phyloP scores from a whole-genome alignment of 1,140 invertebrate genomes.

The Asbolus verrucosus region DNA sequence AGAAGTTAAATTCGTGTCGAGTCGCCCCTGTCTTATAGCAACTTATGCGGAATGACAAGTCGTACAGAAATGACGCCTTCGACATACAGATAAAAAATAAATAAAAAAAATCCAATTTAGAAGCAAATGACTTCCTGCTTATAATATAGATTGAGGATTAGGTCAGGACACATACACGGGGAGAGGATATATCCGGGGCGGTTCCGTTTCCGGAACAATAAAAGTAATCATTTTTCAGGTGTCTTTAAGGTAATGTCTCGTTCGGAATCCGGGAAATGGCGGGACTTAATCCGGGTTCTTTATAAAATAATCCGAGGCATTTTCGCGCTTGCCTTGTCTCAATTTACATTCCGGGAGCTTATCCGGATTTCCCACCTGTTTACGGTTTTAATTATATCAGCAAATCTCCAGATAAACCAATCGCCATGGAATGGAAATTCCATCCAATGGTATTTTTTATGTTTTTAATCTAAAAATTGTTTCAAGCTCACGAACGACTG shows the following conservation, averaged over 20 bases:
- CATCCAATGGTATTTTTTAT: too few relatives aligned
- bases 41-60: conserved; percentile 47
- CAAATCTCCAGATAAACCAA: conserved; percentile 33
- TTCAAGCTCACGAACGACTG: too few relatives aligned
- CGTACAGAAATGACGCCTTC: conserved; percentile 12
- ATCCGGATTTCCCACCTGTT: conserved; percentile 50
- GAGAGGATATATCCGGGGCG: not conserved
- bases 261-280: conserved; percentile 35
- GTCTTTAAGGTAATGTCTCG: conserved; percentile 19
- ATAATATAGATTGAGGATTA: conserved; percentile 48
- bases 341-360: conserved; percentile 49
- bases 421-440: not conserved
- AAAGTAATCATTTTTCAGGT: conserved; percentile 36
- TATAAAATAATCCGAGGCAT: conserved; percentile 43
- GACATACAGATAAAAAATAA: conserved; percentile 47
- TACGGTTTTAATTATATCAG: conserved; percentile 50
- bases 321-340: conserved; percentile 43
- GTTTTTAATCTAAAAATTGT: too few relatives aligned
- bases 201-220: not conserved
- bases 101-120: conserved; percentile 48
- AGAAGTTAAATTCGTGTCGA: conserved; percentile 37
- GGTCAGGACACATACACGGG: conserved; percentile 20
- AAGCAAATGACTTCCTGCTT: conserved; percentile 47
- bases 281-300: conserved; percentile 42
- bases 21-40: conserved; percentile 19